Percentiles rank a stretch among this genome's conserved stretches.
phyloP scores from a whole-genome alignment of 2,888 invertebrate species.

The Metopia argyrocephala region DNA sequence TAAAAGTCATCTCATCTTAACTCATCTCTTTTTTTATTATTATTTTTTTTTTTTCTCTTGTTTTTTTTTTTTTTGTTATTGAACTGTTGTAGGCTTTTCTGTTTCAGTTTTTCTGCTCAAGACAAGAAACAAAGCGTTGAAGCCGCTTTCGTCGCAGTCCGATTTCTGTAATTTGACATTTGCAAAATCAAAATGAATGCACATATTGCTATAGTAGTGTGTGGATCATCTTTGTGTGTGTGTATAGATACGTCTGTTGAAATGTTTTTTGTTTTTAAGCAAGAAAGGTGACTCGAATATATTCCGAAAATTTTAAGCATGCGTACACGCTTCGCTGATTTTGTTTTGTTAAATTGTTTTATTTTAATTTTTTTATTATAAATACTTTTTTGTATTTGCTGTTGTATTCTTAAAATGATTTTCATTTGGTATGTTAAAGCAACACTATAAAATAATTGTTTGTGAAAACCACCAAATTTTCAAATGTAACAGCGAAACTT shows the following conservation, averaged over 20 bases:
- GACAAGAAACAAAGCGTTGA: slow-evolving; percentile 58
- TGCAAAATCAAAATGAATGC: slow-evolving; percentile 31
- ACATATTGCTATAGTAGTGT: background rate
- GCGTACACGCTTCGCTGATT: slow-evolving; percentile 49
- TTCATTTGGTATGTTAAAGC: slow-evolving; percentile 57
- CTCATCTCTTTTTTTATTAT: background rate
- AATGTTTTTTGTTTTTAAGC: background rate
- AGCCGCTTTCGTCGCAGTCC: slow-evolving; percentile 50
- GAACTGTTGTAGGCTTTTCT: too few relatives aligned
- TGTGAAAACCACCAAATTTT: background rate
- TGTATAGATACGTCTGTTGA: background rate
- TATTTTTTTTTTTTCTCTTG: background rate
- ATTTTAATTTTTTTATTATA: too few relatives aligned
- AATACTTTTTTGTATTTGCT: slow-evolving; percentile 11
- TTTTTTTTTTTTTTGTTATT: background rate
- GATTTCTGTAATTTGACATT: slow-evolving; percentile 54
- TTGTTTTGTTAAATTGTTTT: too few relatives aligned
- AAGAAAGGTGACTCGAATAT: slow-evolving; percentile 52
- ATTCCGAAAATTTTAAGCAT: slow-evolving; percentile 61
- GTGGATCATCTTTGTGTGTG: background rate
- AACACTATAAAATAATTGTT: slow-evolving; percentile 55
- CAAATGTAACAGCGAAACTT: too few relatives aligned
- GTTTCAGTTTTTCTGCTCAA: too few relatives aligned
- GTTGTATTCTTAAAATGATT: slow-evolving; percentile 46
- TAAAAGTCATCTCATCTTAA: slow-evolving; percentile 32